These are phyloP conservation scores for Chrysomela aeneicollis DNA, from an alignment of 2,888 invertebrate genomes.

Conservation along the genomic window DNA sequence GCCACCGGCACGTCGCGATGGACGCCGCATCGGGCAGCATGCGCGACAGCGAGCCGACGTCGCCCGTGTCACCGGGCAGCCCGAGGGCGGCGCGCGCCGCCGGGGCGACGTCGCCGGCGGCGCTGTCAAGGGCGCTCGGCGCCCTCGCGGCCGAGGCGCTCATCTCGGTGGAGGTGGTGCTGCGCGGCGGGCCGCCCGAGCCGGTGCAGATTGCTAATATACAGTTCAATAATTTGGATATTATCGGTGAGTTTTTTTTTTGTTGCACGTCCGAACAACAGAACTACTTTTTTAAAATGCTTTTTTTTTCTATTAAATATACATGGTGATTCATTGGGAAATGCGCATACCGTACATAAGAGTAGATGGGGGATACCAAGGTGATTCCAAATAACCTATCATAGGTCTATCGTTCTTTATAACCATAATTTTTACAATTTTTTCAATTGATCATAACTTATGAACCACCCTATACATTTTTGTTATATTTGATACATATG, in stretches of 20 bases:
- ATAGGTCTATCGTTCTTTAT: too few relatives aligned
- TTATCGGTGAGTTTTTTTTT: slow-evolving; percentile 74
- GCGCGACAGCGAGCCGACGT: slow-evolving; percentile 90
- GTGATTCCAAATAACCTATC: too few relatives aligned
- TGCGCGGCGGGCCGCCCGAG: slow-evolving; percentile 66
- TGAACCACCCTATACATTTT: too few relatives aligned
- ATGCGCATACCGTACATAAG: too few relatives aligned
- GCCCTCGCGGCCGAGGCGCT: slow-evolving; percentile 68
- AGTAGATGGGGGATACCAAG: too few relatives aligned
- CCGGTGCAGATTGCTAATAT: slow-evolving; percentile 80
- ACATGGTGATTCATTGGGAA: too few relatives aligned
- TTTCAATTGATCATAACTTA: too few relatives aligned
- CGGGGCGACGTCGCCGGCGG: slow-evolving; percentile 64
- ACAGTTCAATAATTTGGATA: slow-evolving; percentile 92
- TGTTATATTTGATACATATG: too few relatives aligned
- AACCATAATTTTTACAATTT: too few relatives aligned
- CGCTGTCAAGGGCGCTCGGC: slow-evolving; percentile 66
- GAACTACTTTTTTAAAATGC: too few relatives aligned
- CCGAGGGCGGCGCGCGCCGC: too few relatives aligned
- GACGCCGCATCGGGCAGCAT: slow-evolving; percentile 94
- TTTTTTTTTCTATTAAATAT: too few relatives aligned
- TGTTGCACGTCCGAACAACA: neutral
- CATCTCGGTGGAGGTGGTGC: slow-evolving; percentile 82
- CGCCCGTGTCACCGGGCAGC: slow-evolving; percentile 84
- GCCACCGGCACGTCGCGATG: slow-evolving; percentile 94